Evolutionary conservation across 2,888 invertebrate species (phyloP), one percentile per base, ranked within the genome.

Genomic region (Drosophila yooni): DNA sequence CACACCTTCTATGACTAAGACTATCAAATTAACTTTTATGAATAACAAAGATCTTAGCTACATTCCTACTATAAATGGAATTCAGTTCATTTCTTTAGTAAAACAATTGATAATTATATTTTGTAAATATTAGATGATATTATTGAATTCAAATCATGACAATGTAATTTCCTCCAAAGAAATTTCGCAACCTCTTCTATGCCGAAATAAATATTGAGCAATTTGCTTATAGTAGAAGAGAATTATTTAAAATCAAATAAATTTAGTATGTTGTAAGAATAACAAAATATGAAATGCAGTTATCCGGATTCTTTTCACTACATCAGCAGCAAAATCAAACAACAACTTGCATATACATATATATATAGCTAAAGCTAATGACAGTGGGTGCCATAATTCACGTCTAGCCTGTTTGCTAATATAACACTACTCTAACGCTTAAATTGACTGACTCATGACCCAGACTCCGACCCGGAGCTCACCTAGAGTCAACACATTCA

Each of bases 361-460:
- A n/a, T n/a, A 21, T 21, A 21, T 21, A 21, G 46, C 46, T 3
- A 10, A 6, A n/a, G 21, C 27, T 58, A 33, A 43, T 29, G 66
- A 50, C 25, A 36, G 40, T 50, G 21, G 40, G 69, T 43, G 78
- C 50, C 74, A 73, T 53, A 76, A 58, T 69, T 73, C 73, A 73
- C 50, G 59, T 52, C 48, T 64, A 46, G 69, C 40, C 60, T 48
- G 70, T 76, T 76, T 78, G 78, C 69, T 76, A 76, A 76, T 68
- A 73, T 64, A 64, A 76, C 74, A 76, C 60, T n/a, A n/a, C n/a
- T 78, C 78, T 78, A 78, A 53, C 76, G 64, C 76, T 54, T 78
- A 73, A 78, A 60, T 76, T 76, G n/a, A 46, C 50, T 76, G 60
- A 76, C 76, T 63, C 76, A 68, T 76, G 77, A 76, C 36, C 64